Conservation (phyloP, 2,113 vertebrate species). For the Irena cyanogastra region DNA sequence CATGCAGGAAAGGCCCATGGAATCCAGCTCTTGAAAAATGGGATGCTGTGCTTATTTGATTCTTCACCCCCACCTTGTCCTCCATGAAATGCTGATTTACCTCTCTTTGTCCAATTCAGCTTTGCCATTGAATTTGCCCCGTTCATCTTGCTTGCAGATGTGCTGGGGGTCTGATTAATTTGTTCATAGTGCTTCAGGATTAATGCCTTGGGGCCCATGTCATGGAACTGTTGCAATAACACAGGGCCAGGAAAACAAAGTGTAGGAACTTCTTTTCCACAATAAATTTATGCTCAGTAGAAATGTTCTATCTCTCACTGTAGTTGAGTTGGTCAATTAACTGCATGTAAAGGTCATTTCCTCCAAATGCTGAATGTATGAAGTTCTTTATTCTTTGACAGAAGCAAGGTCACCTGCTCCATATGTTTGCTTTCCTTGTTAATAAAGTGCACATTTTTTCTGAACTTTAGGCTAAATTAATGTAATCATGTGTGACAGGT, state of each 20-base stretch:
- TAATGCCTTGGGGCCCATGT: background rate
- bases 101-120: background rate
- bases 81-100: background rate
- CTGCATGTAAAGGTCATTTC: background rate
- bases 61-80: background rate
- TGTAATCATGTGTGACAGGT: constrained; percentile 71
- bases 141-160: background rate
- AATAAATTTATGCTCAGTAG: background rate
- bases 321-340: background rate
- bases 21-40: background rate
- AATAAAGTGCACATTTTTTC: constrained; percentile 56
- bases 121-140: background rate
- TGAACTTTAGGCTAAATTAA: constrained; percentile 57
- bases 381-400: background rate
- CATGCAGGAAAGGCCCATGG: background rate
- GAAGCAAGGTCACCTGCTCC: constrained; percentile 57
- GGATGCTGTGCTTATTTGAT: background rate
- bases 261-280: background rate
- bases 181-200: background rate
- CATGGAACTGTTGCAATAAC: background rate
- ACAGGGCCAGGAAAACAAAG: background rate
- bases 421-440: constrained; percentile 67
- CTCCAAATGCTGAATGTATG: background rate
- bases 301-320: background rate
- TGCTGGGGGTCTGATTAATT: background rate